Evolutionary conservation across 1,140 invertebrate species (phyloP).

Genomic region (Drosophila oshimai): DNA sequence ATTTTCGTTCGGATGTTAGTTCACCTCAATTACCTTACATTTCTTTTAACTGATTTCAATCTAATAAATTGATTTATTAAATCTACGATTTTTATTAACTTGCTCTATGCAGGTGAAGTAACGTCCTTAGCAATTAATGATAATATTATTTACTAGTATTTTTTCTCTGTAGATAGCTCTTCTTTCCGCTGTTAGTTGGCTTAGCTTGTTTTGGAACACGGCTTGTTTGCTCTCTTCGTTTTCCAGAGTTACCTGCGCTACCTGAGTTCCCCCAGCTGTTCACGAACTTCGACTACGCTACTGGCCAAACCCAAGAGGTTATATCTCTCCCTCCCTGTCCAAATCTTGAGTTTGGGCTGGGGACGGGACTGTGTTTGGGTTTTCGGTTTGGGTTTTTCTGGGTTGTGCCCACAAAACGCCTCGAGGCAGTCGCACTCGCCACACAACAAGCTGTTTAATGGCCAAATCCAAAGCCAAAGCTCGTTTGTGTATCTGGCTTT

Average conservation of each 20-base stretch:
- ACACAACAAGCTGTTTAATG: slow-evolving; percentile 50
- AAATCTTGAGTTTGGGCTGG: not conserved
- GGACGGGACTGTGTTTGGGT: not conserved
- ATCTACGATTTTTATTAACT: no score
- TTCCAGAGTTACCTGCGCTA: slow-evolving; percentile 23
- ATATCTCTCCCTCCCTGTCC: not conserved
- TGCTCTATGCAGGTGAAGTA: no score
- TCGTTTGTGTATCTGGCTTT: slow-evolving; percentile 49
- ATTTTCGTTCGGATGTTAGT: no score
- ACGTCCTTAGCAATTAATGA: no score
- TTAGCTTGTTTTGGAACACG: slow-evolving; percentile 2
- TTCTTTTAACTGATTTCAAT: no score
- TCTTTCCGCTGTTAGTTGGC: not conserved
- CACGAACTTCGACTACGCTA: slow-evolving; percentile 3
- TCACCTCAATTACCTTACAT: no score
- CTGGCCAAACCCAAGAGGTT: slow-evolving; percentile 16
- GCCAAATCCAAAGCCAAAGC: slow-evolving; percentile 34
- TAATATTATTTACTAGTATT: no score
- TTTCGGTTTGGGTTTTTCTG: not conserved
- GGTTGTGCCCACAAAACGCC: slow-evolving; percentile 44
- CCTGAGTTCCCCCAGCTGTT: slow-evolving; percentile 36
- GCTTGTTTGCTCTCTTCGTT: slow-evolving; percentile 25
- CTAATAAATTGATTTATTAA: no score
- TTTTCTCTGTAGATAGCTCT: not conserved
- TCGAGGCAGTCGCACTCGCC: slow-evolving; percentile 39